These are phyloP conservation scores for Amphilophus citrinellus DNA, from an alignment of 2,113 vertebrate genomes.

Conservation along the genomic window DNA sequence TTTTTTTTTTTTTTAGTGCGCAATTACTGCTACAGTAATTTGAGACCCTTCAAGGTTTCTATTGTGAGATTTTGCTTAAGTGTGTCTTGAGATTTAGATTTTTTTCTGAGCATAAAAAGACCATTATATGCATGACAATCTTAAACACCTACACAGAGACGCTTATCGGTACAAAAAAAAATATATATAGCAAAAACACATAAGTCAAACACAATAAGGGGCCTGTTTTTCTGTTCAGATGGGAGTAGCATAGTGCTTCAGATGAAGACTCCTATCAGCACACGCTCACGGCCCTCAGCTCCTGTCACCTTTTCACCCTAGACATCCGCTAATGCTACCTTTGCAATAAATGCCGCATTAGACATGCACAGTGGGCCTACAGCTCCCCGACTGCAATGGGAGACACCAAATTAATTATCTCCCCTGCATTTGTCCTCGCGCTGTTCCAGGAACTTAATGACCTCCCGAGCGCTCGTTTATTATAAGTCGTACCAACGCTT, in stretches of 20 bases:
- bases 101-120: too few species aligned
- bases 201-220: background rate
- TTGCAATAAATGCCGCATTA: slow-evolving; percentile 64
- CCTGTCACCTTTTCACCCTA: slow-evolving; percentile 53
- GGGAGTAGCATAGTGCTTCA: slow-evolving; percentile 37
- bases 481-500: slow-evolving; percentile 66
- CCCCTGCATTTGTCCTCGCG: slow-evolving; percentile 68
- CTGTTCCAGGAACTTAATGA: slow-evolving; percentile 79
- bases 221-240: slow-evolving; percentile 37
- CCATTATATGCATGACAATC: too few species aligned
- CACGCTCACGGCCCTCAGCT: slow-evolving; percentile 49
- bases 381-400: slow-evolving; percentile 62
- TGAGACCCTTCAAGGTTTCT: background rate
- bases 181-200: background rate
- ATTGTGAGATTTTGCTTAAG: background rate
- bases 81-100: background rate
- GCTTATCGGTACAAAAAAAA: background rate
- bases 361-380: slow-evolving; percentile 62
- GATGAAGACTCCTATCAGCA: slow-evolving; percentile 61
- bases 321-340: slow-evolving; percentile 47
- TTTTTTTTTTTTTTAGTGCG: background rate
- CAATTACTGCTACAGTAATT: background rate
- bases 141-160: background rate
- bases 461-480: slow-evolving; percentile 81
- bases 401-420: slow-evolving; percentile 81